Evolutionary conservation across 2,888 invertebrate species (phyloP), one percentile per base, ranked within the genome.

Genomic region (Trimorus sp.): DNA sequence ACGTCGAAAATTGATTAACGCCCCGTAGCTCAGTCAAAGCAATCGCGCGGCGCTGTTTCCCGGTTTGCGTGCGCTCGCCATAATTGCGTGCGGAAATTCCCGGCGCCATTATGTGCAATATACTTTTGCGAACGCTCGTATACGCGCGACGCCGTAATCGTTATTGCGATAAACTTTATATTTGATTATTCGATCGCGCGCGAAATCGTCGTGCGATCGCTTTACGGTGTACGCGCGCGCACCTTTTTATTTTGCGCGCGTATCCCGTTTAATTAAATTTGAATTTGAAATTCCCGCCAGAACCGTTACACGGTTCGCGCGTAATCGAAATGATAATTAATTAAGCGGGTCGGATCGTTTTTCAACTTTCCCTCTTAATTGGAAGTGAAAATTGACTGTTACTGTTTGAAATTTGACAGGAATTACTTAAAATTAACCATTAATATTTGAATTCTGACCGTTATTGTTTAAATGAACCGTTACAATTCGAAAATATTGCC

Each of bases 1-100:
- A 85, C 79, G 79, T 84, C 84, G 83, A 85, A 85, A 86, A 86
- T 86, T 86, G 84, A 86, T 86, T 86, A 86, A 85, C 84, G 80
- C 84, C 65, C 83, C 80, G 71, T 82, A 84, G 81, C 78, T 79
- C 70, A 75, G 82, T 85, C 83, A 84, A 84, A 85, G 83, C 85
- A 83, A 84, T 85, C 83, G 70, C 83, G 65, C 75, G 56, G 73
- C 60, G 81, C 77, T 78, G 78, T 78, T 77, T 75, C 75, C 60
- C 51, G 77, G 73, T 68, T 83, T 68, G 79, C 77, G 69, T 79
- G 82, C 42, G 82, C 60, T 62, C 49, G 68, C 71, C 74, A 59
- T 82, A 78, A 79, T 76, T 79, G 79, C 76, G 71, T 63, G 68
- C 59, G 70, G 60, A 77, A 83, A 77, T 78, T 79, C 73, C 54